Conservation (phyloP, 2,888 invertebrate genomes). For the Thymelicus sylvestris region DNA sequence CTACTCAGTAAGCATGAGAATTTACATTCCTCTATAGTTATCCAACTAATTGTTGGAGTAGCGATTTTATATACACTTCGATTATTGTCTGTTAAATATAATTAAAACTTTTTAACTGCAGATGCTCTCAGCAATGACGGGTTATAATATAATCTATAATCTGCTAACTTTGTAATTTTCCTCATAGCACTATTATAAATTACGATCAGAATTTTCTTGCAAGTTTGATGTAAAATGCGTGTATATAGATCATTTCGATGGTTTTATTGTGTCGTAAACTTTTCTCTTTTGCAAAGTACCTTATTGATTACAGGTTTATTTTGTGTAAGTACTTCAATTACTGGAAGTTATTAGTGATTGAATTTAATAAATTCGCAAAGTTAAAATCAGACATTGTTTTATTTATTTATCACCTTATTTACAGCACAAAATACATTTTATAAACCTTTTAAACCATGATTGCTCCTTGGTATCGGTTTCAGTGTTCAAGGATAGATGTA, state of each 20-base stretch:
- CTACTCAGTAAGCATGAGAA: constrained; percentile 25
- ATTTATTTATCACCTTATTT: constrained; percentile 54
- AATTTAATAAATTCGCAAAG: constrained; percentile 84
- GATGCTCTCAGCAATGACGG: neutral
- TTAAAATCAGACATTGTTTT: constrained; percentile 60
- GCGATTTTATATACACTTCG: constrained; percentile 49
- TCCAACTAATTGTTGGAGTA: constrained; percentile 29
- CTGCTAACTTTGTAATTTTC: constrained; percentile 32
- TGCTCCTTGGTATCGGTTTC: constrained; percentile 48
- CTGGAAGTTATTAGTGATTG: constrained; percentile 80
- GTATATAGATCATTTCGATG: constrained; percentile 60
- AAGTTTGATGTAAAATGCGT: constrained; percentile 55
- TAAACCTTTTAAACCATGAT: constrained; percentile 59
- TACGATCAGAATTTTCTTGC: constrained; percentile 40
- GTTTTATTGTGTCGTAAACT: constrained; percentile 61
- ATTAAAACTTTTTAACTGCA: neutral
- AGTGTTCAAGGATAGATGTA: constrained; percentile 58
- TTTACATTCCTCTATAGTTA: constrained; percentile 63
- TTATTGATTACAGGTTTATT: constrained; percentile 69
- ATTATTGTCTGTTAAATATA: neutral
- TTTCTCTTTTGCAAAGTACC: constrained; percentile 69
- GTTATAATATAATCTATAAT: neutral
- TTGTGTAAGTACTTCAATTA: constrained; percentile 77
- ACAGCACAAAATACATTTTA: constrained; percentile 63
- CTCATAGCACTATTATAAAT: constrained; percentile 38